These are phyloP conservation scores for Aplodontia rufa DNA, from an alignment of 2,113 vertebrate genomes.

Conservation along the genomic window DNA sequence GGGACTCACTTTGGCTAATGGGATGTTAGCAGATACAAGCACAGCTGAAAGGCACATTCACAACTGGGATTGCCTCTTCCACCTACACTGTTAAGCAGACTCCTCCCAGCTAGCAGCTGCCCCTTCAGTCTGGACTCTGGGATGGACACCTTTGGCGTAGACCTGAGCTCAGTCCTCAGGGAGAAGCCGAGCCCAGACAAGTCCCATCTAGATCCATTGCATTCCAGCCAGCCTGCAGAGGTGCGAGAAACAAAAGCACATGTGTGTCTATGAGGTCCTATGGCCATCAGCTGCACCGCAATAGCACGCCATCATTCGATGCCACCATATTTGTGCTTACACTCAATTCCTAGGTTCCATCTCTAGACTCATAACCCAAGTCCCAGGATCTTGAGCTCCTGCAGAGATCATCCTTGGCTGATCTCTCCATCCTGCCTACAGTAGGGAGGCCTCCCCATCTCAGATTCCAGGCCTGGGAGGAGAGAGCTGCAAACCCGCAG, in stretches of 20 bases:
- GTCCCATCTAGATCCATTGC: background rate
- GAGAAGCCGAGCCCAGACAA: background rate
- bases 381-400: background rate
- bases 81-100: accelerated
- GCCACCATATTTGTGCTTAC: background rate
- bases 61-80: background rate
- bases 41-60: background rate
- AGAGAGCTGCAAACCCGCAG: background rate
- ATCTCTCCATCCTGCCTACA: background rate
- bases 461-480: background rate
- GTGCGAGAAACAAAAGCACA: background rate
- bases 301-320: background rate
- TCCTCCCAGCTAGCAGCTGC: background rate
- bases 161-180: background rate
- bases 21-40: background rate
- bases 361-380: background rate
- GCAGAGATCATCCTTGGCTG: background rate
- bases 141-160: accelerated
- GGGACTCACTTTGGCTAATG: background rate
- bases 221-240: background rate
- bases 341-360: background rate
- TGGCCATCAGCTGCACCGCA: background rate
- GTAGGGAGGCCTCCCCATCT: background rate
- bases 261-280: background rate
- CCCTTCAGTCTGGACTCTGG: background rate